These are phyloP conservation scores for Sebastes itinus DNA, from an alignment of 2,797 vertebrate genomes.

Conservation along the genomic window DNA sequence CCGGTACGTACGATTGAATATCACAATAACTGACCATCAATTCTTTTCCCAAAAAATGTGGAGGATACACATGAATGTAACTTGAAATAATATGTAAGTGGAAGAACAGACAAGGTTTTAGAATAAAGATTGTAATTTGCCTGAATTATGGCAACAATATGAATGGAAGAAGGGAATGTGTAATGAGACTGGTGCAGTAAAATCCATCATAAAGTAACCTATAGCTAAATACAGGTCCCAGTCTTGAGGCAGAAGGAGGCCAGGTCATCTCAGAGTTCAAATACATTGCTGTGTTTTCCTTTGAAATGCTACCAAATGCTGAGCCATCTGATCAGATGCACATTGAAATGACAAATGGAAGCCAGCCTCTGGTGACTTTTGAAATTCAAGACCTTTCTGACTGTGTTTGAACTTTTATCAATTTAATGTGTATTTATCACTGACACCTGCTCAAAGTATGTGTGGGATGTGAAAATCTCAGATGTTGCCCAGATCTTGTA, in stretches of 20 bases:
- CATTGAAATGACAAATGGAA: not conserved
- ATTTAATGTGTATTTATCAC: slow-evolving; percentile 10
- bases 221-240: not conserved
- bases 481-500: slow-evolving; percentile 18
- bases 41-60: not conserved
- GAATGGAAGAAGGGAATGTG: not conserved
- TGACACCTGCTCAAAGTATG: slow-evolving; percentile 29
- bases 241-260: not conserved
- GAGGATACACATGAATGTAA: not conserved
- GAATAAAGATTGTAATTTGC: not conserved
- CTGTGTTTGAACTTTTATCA: not conserved
- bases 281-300: not conserved
- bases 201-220: not conserved
- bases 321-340: not conserved
- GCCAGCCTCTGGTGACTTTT: not conserved
- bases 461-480: slow-evolving; percentile 50
- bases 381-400: not conserved
- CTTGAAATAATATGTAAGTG: not conserved
- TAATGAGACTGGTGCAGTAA: not conserved
- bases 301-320: not conserved
- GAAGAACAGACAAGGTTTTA: not conserved
- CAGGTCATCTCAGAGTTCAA: not conserved
- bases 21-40: not conserved
- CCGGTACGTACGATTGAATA: not conserved
- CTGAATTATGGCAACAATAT: not conserved